Percentiles rank a stretch among this genome's conserved stretches.
Conservation (phyloP, 2,113 vertebrate genomes). For the Anolis sagrei region DNA sequence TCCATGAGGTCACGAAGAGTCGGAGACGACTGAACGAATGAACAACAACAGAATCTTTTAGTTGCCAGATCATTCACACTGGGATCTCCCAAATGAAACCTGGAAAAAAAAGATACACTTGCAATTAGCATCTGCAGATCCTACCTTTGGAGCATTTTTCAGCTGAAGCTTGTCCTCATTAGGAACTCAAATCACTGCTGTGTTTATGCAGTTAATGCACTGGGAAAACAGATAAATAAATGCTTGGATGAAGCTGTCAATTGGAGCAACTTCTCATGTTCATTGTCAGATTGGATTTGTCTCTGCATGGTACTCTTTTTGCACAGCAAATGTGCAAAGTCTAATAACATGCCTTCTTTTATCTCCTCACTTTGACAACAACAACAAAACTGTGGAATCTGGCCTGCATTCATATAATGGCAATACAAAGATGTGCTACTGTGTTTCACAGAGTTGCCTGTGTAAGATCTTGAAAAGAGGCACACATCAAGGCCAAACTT, state of each 20-base stretch:
- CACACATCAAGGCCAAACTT: background rate
- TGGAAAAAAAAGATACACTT: background rate
- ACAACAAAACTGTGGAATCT: background rate
- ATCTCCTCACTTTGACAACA: background rate
- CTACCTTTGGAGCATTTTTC: constrained; percentile 11
- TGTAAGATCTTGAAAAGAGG: background rate
- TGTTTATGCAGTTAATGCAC: constrained; percentile 54
- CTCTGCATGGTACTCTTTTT: background rate
- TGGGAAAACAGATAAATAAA: background rate
- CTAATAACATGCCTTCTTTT: background rate
- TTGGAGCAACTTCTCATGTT: constrained; percentile 19
- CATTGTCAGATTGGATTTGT: background rate
- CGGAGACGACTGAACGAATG: no score
- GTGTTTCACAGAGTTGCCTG: background rate
- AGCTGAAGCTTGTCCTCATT: constrained; percentile 18
- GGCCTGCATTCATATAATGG: background rate
- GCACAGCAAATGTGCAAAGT: background rate
- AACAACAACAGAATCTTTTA: no score
- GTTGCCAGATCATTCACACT: background rate
- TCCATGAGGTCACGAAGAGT: no score
- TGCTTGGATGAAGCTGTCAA: constrained; percentile 52
- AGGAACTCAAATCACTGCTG: constrained; percentile 33
- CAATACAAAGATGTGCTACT: background rate
- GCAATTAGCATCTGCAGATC: constrained; percentile 34
- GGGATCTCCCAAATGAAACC: constrained; percentile 17